Evolutionary conservation across 2,113 vertebrate genomes (phyloP).

Genomic region (Austrofundulus limnaeus): DNA sequence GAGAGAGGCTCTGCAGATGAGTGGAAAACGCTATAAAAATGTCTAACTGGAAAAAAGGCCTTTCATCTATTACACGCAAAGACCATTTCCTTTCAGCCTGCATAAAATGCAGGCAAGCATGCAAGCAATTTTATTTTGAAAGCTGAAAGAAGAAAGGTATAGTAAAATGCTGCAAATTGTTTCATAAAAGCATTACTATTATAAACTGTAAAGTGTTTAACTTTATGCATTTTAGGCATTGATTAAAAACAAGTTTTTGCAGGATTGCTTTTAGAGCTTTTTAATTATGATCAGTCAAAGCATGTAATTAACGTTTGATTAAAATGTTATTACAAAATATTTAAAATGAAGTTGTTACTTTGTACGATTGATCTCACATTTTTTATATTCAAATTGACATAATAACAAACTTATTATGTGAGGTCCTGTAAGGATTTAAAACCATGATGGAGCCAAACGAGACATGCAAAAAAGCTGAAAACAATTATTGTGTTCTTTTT

Average conservation of each 20-base stretch:
- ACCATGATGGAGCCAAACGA: too few relatives aligned
- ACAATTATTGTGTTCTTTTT: too few relatives aligned
- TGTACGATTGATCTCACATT: too few relatives aligned
- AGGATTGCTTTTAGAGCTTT: too few relatives aligned
- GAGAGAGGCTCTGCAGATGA: slow-evolving; percentile 8
- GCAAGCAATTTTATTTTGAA: slow-evolving; percentile 18
- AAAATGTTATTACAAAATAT: too few relatives aligned
- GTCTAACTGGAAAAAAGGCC: slow-evolving; percentile 16
- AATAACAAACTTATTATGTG: too few relatives aligned
- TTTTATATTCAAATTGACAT: not conserved
- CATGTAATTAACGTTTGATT: too few relatives aligned
- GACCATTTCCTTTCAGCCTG: slow-evolving; percentile 6
- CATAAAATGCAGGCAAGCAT: not conserved
- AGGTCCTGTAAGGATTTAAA: too few relatives aligned
- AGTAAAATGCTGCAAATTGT: not conserved
- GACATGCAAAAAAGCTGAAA: too few relatives aligned
- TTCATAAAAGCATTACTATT: not conserved
- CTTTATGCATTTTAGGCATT: not conserved
- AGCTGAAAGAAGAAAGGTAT: slow-evolving; percentile 11
- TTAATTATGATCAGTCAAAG: too few relatives aligned
- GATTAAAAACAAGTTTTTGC: not conserved
- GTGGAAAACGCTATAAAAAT: slow-evolving; percentile 26
- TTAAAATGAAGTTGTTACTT: too few relatives aligned
- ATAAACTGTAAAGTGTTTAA: not conserved
- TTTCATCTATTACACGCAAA: slow-evolving; percentile 18